These are phyloP conservation scores for Hyperoplus lanceolatus DNA, from an alignment of 2,797 vertebrate species.

Conservation along the genomic window DNA sequence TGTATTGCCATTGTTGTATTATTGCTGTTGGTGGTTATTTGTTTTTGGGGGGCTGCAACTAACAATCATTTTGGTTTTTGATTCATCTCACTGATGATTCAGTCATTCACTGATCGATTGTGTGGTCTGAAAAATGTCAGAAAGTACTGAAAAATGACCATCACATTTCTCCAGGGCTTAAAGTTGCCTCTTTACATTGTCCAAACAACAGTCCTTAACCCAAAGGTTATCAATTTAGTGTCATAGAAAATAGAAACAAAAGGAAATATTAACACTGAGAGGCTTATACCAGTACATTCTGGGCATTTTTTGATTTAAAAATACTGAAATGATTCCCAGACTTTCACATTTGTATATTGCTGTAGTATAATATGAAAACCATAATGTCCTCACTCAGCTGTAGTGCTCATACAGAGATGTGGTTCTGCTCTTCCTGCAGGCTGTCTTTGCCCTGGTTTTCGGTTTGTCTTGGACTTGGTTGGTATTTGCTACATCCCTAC, in stretches of 20 bases:
- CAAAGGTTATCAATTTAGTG: neutral
- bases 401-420: constrained; percentile 1
- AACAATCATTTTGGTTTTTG: neutral
- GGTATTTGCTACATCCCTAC: neutral
- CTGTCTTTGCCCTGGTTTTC: constrained; percentile 21
- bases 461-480: constrained; percentile 18
- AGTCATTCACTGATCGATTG: neutral
- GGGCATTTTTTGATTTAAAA: neutral
- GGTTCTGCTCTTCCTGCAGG: constrained; percentile 2
- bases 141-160: neutral
- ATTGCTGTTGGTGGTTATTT: neutral
- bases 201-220: constrained; percentile 10
- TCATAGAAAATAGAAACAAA: neutral
- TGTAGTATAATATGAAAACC: neutral
- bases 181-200: neutral
- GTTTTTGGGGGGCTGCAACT: constrained; percentile 1
- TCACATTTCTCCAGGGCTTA: neutral
- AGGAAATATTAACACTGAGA: neutral
- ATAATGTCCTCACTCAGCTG: neutral
- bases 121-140: constrained; percentile 7
- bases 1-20: constrained; percentile 36
- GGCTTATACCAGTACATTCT: neutral
- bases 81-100: neutral
- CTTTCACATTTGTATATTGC: neutral
- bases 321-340: neutral